Evolutionary conservation across 64 coral and sea anemone species (phyloP), one percentile per base, ranked within the genome.

Genomic region (Hydrozoanthus tunicans): DNA sequence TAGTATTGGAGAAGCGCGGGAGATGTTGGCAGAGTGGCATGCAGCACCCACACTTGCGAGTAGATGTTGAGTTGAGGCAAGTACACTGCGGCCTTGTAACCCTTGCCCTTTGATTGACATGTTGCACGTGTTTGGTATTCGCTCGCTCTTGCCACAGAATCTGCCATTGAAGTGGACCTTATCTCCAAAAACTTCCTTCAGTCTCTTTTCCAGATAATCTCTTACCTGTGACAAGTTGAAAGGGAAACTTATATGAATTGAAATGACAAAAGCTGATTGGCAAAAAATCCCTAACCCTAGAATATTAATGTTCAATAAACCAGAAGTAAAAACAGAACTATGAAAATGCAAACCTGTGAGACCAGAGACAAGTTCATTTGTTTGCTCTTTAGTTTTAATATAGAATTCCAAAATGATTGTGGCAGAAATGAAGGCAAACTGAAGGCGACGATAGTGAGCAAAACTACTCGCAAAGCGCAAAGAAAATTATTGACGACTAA

Each of bases 101-200:
- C 79, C 59, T 32, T 77, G 12, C 6, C 97, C 97, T 51, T 92
- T 89, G 77, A 99, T 93, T 65, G 97, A 99, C 3, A 99, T 92
- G 86, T 99, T 99, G 61, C 94, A 94, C 5, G 97, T 99, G 83
- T 99, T 99, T 51, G 97, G 97, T 13, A 99, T 90, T 77, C 97
- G 81, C 20, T 94, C 85, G 59, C 97, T 96, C 72, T 80, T 94
- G 3, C 85, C 61, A 74, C 55, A 54, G 64, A 92, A 99, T 77
- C 92, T 99, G 14, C 97, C 97, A 80, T 96, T 99, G 25, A 99
- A 89, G 7, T 99, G 94, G 26, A 96, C 69, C 32, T 89, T 81
- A 9, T 93, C 85, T 62, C 79, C 82, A 90, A 99, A 99, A 3
- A 26, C 76, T 17, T 96, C 94, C 17, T 59, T 62, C 62, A 99